Base-by-base conservation (phyloP, 2,888 invertebrate genomes). In the Cephus pulcher region DNA sequence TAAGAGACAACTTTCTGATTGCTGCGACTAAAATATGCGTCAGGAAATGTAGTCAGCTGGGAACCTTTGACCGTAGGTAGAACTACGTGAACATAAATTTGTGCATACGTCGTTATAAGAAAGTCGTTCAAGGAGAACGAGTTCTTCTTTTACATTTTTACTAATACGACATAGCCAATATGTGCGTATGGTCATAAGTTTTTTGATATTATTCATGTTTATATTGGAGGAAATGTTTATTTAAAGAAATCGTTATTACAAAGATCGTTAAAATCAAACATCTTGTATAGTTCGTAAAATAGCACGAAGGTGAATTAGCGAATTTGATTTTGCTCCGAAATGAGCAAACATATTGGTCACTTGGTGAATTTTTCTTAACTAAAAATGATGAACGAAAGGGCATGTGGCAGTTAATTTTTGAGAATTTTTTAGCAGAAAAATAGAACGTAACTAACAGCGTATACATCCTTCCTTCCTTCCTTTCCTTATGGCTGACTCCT, bases 11-110 rank as follows among this genome's bases (percentile, higher is more conserved):
- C 35, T 56, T 56, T 69, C 68, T 34, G 73, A 75, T 73, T n/a
- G 15, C 35, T 80, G 75, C 68, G 74, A 56, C 79, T 84, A 80
- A 85, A 84, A 83, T 79, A 84, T 83, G 73, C 84, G 33, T 74
- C 78, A 79, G 82, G 75, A 82, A 75, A 80, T 74, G 70, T 75
- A 75, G 69, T 78, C 73, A 78, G 80, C 82, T 74, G 81, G 73
- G 73, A 82, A 84, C 80, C 85, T 85, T 84, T 84, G 84, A 84
- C 84, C 82, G 37, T 23, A 69, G 30, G 15, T 71, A 23, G 30
- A 71, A 71, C 71, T 15, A 71, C 30, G 71, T 15, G 9, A 71
- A 34, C 71, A 30, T 34, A 30, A 71, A 68, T 75, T 75, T 79
- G 34, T 77, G 73, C 77, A 76, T 75, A 69, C 69, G 77, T 69